phyloP scores from a whole-genome alignment of 2,113 vertebrate genomes.

The Erythrolamprus reginae region DNA sequence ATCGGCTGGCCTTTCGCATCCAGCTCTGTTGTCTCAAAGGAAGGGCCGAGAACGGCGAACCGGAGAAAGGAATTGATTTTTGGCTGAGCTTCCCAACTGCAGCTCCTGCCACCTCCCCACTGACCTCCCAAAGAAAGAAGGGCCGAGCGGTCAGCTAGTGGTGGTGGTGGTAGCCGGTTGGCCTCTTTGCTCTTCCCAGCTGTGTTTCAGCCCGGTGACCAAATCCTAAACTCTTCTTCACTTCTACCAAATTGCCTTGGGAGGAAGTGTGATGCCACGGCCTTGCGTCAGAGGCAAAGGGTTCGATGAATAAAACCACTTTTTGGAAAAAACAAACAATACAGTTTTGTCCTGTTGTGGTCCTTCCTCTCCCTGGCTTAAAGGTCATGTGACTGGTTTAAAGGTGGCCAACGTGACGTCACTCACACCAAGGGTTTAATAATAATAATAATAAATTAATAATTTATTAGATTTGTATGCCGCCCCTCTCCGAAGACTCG shows the following conservation, averaged over 20 bases:
- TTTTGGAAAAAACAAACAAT: background rate
- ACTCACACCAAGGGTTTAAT: too few species aligned
- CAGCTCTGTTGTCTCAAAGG: background rate
- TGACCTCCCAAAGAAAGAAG: background rate
- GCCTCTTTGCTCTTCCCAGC: too few species aligned
- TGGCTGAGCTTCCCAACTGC: background rate
- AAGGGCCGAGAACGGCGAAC: background rate
- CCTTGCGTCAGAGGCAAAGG: background rate
- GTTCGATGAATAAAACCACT: slow-evolving; percentile 6
- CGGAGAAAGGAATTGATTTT: background rate
- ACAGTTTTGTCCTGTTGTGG: too few species aligned
- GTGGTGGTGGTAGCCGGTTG: background rate
- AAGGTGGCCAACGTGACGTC: too few species aligned
- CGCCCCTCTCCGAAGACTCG: too few species aligned
- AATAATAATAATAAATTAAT: too few species aligned
- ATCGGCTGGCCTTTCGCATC: background rate
- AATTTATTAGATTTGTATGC: too few species aligned
- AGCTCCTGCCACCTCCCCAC: background rate
- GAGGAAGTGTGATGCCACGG: background rate
- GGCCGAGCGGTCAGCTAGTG: background rate
- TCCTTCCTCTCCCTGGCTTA: too few species aligned
- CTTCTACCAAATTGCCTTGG: background rate
- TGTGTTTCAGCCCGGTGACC: background rate
- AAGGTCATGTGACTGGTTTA: too few species aligned
- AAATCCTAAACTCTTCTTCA: background rate